phyloP scores from a whole-genome alignment of 2,888 invertebrate species.

The Eulithis testata region DNA sequence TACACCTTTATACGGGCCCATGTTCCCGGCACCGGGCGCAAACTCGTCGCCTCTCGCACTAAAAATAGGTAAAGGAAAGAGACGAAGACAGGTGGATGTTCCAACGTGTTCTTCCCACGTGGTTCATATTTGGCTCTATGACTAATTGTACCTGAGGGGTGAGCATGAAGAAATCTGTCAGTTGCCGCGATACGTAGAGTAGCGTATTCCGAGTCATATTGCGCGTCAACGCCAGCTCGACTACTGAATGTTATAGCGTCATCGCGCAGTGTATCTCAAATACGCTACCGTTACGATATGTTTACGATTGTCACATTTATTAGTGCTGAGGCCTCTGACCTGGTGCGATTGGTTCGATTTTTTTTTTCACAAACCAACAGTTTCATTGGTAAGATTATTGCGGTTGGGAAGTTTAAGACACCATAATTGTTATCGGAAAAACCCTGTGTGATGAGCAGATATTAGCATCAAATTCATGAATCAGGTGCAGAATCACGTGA shows the following conservation, averaged over 20 bases:
- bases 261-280: too few relatives aligned
- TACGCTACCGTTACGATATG: too few relatives aligned
- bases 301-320: too few relatives aligned
- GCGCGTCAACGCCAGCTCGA: too few relatives aligned
- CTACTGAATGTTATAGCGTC: too few relatives aligned
- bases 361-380: constrained; percentile 4
- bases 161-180: constrained; percentile 24
- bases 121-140: constrained; percentile 49
- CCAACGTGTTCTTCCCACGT: constrained; percentile 46
- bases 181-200: too few relatives aligned
- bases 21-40: constrained; percentile 54
- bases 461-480: background rate
- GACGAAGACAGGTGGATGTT: constrained; percentile 35
- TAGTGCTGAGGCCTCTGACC: too few relatives aligned
- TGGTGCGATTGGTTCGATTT: constrained; percentile 33
- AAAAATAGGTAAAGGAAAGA: constrained; percentile 37
- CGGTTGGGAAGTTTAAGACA: background rate
- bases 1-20: constrained; percentile 50
- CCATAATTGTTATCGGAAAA: background rate
- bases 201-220: too few relatives aligned
- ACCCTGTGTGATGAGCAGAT: background rate
- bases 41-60: constrained; percentile 43
- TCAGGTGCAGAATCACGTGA: constrained; percentile 4
- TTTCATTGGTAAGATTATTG: background rate
- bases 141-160: constrained; percentile 53